A percentile compares a stretch with the other conserved stretches of the same genome.
phyloP scores from a whole-genome alignment of 2,797 vertebrate species.

The Adelosebastes latens region DNA sequence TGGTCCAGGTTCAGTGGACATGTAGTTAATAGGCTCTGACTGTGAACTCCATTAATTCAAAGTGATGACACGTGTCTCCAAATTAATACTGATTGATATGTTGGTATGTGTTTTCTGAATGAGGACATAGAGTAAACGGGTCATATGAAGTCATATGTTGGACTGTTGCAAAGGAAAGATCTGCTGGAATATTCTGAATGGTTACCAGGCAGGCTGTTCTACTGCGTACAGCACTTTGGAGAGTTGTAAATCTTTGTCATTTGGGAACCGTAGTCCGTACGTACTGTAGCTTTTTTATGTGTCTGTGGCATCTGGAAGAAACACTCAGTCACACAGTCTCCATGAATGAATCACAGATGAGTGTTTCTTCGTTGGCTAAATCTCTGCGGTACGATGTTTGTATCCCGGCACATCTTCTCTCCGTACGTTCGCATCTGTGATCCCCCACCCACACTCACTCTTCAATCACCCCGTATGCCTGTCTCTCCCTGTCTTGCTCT shows the following conservation, averaged over 20 bases:
- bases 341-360: slow-evolving; percentile 54
- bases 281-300: slow-evolving; percentile 37
- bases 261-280: slow-evolving; percentile 37
- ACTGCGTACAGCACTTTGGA: slow-evolving; percentile 46
- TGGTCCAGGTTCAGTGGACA: slow-evolving; percentile 28
- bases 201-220: slow-evolving; percentile 47
- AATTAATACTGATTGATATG: slow-evolving; percentile 22
- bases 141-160: slow-evolving; percentile 60
- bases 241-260: slow-evolving; percentile 65
- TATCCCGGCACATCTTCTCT: slow-evolving; percentile 80
- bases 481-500: not conserved
- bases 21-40: slow-evolving; percentile 55
- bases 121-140: slow-evolving; percentile 53
- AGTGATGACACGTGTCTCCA: slow-evolving; percentile 40
- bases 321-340: slow-evolving; percentile 50
- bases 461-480: slow-evolving; percentile 23
- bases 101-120: slow-evolving; percentile 52
- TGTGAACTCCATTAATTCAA: slow-evolving; percentile 33
- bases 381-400: slow-evolving; percentile 74
- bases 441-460: slow-evolving; percentile 45
- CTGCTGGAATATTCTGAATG: slow-evolving; percentile 60
- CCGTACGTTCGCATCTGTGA: slow-evolving; percentile 82
- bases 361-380: slow-evolving; percentile 23
- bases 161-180: slow-evolving; percentile 60
- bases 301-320: slow-evolving; percentile 61